Conservation (phyloP, 2,888 invertebrate species). For the Caenorhabditis zanzibari region DNA sequence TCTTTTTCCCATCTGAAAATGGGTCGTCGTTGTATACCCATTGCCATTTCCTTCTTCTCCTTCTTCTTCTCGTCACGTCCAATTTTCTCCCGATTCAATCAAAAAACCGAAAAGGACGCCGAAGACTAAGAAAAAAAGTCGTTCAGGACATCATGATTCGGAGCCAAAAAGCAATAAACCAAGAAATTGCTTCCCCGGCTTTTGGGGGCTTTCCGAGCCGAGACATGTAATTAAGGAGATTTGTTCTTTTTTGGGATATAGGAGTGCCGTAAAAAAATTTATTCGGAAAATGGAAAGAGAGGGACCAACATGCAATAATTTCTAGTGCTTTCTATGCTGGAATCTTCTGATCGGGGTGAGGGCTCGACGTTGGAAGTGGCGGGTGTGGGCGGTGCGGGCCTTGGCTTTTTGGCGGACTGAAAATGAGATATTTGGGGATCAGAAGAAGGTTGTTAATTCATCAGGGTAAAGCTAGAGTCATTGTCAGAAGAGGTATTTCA, state of each 20-base stretch:
- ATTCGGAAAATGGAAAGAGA: neutral
- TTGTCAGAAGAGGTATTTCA: too few species aligned
- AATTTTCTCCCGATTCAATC: neutral
- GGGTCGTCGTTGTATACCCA: neutral
- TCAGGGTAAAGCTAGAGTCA: too few species aligned
- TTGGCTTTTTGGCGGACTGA: conserved; percentile 51
- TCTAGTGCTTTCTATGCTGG: conserved; percentile 45
- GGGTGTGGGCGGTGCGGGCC: conserved; percentile 38
- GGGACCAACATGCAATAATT: neutral
- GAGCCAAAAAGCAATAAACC: neutral
- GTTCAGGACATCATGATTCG: conserved; percentile 14
- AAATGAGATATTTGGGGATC: neutral
- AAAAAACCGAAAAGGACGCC: neutral
- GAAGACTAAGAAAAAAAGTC: neutral
- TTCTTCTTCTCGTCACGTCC: neutral
- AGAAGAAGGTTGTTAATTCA: too few species aligned
- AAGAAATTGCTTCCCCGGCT: neutral
- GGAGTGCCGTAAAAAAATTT: neutral
- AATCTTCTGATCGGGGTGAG: conserved; percentile 51
- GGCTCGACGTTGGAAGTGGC: conserved; percentile 49
- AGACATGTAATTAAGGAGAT: conserved; percentile 20
- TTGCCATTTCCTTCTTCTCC: neutral
- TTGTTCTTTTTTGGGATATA: neutral
- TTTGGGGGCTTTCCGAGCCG: neutral
- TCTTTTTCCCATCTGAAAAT: too few species aligned